Evolutionary conservation across 2,888 invertebrate species (phyloP).

Genomic region (Leptinotarsa peninsularis): DNA sequence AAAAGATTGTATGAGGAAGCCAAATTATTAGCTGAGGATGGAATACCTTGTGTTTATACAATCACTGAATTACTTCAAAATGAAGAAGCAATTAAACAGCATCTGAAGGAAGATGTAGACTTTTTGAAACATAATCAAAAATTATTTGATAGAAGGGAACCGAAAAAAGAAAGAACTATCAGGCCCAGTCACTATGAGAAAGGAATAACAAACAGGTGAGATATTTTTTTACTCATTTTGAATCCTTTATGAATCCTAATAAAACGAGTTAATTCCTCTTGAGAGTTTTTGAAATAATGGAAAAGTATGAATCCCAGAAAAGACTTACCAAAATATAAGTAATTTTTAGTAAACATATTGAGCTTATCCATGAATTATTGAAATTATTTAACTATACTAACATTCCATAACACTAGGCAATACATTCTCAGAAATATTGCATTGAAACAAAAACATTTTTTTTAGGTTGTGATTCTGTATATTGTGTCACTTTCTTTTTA

Average conservation of each 20-base stretch:
- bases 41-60: conserved; percentile 79
- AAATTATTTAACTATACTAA: too few species aligned
- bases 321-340: too few species aligned
- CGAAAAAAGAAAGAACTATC: conserved; percentile 52
- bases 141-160: conserved; percentile 59
- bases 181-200: conserved; percentile 76
- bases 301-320: too few species aligned
- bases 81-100: conserved; percentile 74
- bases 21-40: conserved; percentile 72
- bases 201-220: conserved; percentile 68
- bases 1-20: conserved; percentile 78
- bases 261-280: too few species aligned
- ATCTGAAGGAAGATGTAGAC: conserved; percentile 72
- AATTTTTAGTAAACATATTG: too few species aligned
- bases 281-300: too few species aligned
- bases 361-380: too few species aligned
- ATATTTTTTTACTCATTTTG: background rate
- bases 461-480: too few species aligned
- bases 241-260: background rate
- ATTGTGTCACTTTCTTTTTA: too few species aligned
- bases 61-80: conserved; percentile 78
- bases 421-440: too few species aligned
- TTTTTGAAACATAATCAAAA: conserved; percentile 72
- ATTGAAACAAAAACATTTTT: too few species aligned
- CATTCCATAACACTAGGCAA: too few species aligned